These are phyloP conservation scores for Caenorhabditis inopinata DNA, from an alignment of 1,140 invertebrate species.

Conservation along the genomic window DNA sequence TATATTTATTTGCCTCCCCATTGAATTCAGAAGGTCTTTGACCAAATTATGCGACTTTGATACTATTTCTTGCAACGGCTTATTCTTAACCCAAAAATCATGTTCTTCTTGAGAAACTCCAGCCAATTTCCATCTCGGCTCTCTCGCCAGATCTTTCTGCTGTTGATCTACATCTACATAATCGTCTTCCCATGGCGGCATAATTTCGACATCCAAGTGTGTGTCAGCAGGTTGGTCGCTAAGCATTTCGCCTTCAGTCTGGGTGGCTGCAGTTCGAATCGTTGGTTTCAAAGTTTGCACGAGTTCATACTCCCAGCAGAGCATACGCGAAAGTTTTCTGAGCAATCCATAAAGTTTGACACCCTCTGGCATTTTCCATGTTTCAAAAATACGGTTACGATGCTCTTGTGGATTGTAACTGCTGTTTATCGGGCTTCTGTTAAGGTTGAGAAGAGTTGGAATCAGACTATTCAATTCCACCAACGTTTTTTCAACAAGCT, in stretches of 20 bases:
- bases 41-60: slow-evolving; percentile 4
- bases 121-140: slow-evolving; percentile 4
- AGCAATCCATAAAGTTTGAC: slow-evolving; percentile 9
- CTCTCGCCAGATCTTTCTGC: not conserved
- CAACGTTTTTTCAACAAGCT: not conserved
- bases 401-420: not conserved
- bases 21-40: not conserved
- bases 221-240: not conserved
- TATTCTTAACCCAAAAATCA: slow-evolving; percentile 22
- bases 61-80: not conserved
- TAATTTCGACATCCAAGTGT: not conserved
- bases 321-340: not conserved
- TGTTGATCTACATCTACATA: not conserved
- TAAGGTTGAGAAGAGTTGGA: not conserved
- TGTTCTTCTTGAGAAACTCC: slow-evolving; percentile 22
- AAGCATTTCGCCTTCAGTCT: slow-evolving; percentile 5
- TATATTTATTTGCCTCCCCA: not conserved
- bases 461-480: not conserved
- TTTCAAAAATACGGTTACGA: not conserved
- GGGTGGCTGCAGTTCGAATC: slow-evolving; percentile 7
- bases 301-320: not conserved
- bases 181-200: slow-evolving; percentile 11
- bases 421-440: not conserved
- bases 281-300: not conserved
- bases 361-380: slow-evolving; percentile 11